Conservation (phyloP, 2,888 invertebrate species). For the Cynaeus angustus region DNA sequence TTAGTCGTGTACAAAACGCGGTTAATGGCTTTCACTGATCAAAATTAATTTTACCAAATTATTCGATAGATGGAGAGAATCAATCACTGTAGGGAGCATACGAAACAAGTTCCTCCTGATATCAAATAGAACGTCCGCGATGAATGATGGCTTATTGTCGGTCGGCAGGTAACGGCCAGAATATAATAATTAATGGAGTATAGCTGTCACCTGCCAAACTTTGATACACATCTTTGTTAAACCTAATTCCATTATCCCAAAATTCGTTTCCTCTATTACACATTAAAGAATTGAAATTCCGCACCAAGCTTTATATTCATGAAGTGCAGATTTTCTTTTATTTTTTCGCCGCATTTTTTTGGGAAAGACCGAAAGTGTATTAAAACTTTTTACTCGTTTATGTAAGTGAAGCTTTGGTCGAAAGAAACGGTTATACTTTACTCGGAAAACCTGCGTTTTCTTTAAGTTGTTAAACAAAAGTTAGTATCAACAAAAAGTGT, state of each 20-base stretch:
- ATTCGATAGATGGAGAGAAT: slow-evolving; percentile 51
- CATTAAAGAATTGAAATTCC: not conserved
- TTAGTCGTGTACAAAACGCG: slow-evolving; percentile 25
- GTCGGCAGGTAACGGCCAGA: slow-evolving; percentile 53
- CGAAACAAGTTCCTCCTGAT: slow-evolving; percentile 51
- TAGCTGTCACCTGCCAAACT: slow-evolving; percentile 55
- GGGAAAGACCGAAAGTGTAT: slow-evolving; percentile 10
- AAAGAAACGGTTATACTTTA: slow-evolving; percentile 11
- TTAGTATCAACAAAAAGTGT: slow-evolving; percentile 11
- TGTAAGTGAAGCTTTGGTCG: slow-evolving; percentile 21
- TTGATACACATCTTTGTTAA: slow-evolving; percentile 45
- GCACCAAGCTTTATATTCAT: not conserved
- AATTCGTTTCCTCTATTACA: slow-evolving; percentile 3
- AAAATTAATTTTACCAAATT: slow-evolving; percentile 52
- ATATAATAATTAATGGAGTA: slow-evolving; percentile 60
- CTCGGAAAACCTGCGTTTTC: slow-evolving; percentile 1
- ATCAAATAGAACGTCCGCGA: slow-evolving; percentile 51
- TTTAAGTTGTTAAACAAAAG: slow-evolving; percentile 10
- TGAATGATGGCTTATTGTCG: slow-evolving; percentile 55
- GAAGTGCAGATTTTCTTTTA: slow-evolving; percentile 13
- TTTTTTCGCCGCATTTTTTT: slow-evolving; percentile 3
- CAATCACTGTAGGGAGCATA: slow-evolving; percentile 53
- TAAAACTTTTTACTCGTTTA: slow-evolving; percentile 28
- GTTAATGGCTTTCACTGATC: slow-evolving; percentile 49
- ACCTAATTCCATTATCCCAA: slow-evolving; percentile 4